Base-by-base conservation (phyloP, 2,888 invertebrate species). In the Xylota sylvarum region DNA sequence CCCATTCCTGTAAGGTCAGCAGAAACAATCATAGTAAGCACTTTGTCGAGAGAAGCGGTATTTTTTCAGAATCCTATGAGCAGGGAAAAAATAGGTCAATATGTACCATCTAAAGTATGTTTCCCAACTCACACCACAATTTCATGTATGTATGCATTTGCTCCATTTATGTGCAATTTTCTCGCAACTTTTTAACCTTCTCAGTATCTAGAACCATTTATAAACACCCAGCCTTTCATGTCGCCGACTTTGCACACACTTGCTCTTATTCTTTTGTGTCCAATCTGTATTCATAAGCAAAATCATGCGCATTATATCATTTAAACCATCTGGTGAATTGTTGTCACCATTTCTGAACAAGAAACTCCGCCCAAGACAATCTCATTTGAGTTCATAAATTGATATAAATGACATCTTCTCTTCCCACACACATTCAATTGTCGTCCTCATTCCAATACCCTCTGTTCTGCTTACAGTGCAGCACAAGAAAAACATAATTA, bases 371-470 rank as follows among this genome's bases (percentile, higher is more conserved):
- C 65, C 32, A 58, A 58, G 56, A 37, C 80, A 76, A 67, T 65
- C 70, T 58, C 58, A 65, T 69, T 73, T 73, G 30, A 14, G 40
- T 74, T 58, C 43, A 73, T 78, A 85, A 85, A 81, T 85, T 85
- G 72, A 85, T 81, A 85, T 72, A 85, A 85, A 85, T 76, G 85
- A 81, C 85, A 79, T 79, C 40, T 83, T 74, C 35, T 69, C 85
- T 81, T 85, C 85, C 85, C 85, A 85, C 85, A 85, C 84, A 74
- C 62, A 62, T n/a, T n/a, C 50, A 48, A 30, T 23, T 52, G 43
- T 58, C 32, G 50, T 40, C 32, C 12, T 27, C 30, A 27, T 12
- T 5, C 9, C 48, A n/a, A n/a, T n/a, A n/a, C 12, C 9, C 14
- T 9, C 40, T 14, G 1, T 2, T 62, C 64, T 17, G 12, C 32